Evolutionary conservation across 2,797 vertebrate species (phyloP), one percentile per base, ranked within the genome.

Genomic region (Tadarida brasiliensis): DNA sequence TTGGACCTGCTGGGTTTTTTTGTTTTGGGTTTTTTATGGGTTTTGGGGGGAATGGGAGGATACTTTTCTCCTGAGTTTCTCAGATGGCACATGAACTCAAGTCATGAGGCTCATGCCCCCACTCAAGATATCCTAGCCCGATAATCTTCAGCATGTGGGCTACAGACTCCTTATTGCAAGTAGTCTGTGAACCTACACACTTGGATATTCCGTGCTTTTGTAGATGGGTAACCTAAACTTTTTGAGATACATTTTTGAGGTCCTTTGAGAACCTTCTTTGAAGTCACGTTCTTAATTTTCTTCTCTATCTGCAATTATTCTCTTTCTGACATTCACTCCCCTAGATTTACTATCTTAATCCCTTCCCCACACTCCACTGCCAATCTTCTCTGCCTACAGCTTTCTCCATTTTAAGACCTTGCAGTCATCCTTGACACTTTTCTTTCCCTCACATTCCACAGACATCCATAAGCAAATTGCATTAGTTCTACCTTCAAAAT

Each of bases 401-500:
- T 15, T 83, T 77, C 49, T 76, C 28, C 51, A 87, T 78, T 39
- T 96, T 90, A 84, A 87, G 73, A 87, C 24, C 54, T 82, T 76
- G 19, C 80, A 17, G 10, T 54, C 11, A 78, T 77, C 39, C 39
- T 84, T 63, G 26, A 74, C 17, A 63, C 22, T 68, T 17, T 4
- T 70, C n/a, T 61, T 80, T 71, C 59, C 67, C 16, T 87, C 33
- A 67, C 10, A 77, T 19, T 28, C 7, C 71, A 61, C 54, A 87
- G 80, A 68, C 44, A 91, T 63, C 47, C 57, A 39, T 35, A 54
- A 67, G 56, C 1, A 89, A 96, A 83, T 91, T 33, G 11, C 63
- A 7, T 89, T 89, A 54, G 39, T 74, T 95, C 39, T 85, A 67
- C 22, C 44, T 95, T 81, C 54, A 87, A 87, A 95, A 81, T 67